phyloP scores from a whole-genome alignment of 2,113 vertebrate genomes.

The Paradisaea rubra region DNA sequence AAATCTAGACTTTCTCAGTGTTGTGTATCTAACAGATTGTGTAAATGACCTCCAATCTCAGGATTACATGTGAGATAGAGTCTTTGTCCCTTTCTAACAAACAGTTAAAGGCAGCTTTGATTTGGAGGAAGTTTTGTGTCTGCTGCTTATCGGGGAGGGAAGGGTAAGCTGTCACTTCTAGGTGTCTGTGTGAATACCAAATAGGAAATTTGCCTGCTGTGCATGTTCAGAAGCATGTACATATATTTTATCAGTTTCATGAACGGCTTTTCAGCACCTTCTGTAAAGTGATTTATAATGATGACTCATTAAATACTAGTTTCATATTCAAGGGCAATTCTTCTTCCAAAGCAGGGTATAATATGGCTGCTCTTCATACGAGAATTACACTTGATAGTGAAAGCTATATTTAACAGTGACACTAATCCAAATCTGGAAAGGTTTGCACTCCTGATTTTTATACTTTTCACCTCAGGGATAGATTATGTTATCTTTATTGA shows the following conservation, averaged over 20 bases:
- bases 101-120: neutral
- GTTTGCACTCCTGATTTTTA: neutral
- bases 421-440: neutral
- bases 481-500: neutral
- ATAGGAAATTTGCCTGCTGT: neutral
- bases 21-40: neutral
- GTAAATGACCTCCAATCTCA: neutral
- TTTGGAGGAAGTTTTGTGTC: neutral
- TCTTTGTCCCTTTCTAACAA: neutral
- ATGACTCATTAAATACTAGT: neutral
- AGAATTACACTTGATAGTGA: neutral
- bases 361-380: neutral
- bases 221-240: neutral
- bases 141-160: neutral
- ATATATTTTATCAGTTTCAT: neutral
- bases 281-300: conserved; percentile 20
- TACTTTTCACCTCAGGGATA: neutral
- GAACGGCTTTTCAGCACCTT: neutral
- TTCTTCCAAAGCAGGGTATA: neutral
- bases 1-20: neutral
- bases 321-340: neutral
- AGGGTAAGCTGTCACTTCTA: neutral
- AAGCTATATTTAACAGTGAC: neutral
- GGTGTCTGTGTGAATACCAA: neutral
- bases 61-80: neutral